phyloP scores from a whole-genome alignment of 2,888 invertebrate genomes.

The Subacronicta megacephala region DNA sequence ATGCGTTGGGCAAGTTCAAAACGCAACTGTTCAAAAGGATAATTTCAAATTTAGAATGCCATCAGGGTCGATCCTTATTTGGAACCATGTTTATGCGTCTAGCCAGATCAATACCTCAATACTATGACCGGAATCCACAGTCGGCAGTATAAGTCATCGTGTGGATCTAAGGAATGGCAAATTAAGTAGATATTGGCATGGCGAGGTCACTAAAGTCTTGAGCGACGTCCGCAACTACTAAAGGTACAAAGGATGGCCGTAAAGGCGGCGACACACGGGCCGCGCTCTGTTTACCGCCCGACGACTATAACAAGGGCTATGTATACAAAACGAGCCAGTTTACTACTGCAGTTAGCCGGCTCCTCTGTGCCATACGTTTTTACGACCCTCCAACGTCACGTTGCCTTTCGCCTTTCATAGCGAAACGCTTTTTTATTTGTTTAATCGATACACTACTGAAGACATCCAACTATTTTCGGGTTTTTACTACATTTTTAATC shows the following conservation, averaged over 20 bases:
- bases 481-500: slow-evolving; percentile 83
- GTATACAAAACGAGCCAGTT: slow-evolving; percentile 87
- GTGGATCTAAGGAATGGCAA: slow-evolving; percentile 56
- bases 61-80: background rate
- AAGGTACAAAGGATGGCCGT: slow-evolving; percentile 83
- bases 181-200: slow-evolving; percentile 60
- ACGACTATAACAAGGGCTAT: slow-evolving; percentile 85
- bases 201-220: slow-evolving; percentile 70
- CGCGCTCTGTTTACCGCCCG: slow-evolving; percentile 83
- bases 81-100: slow-evolving; percentile 25
- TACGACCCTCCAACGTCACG: slow-evolving; percentile 85
- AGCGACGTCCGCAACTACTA: slow-evolving; percentile 78
- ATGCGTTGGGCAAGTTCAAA: background rate
- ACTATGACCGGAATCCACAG: slow-evolving; percentile 36
- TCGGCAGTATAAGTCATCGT: slow-evolving; percentile 26
- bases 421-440: slow-evolving; percentile 88
- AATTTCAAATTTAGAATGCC: background rate
- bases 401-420: slow-evolving; percentile 87
- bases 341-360: slow-evolving; percentile 87
- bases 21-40: background rate
- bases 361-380: slow-evolving; percentile 88
- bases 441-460: slow-evolving; percentile 88
- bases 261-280: slow-evolving; percentile 87
- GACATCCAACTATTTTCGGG: slow-evolving; percentile 82
- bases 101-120: slow-evolving; percentile 23